Base-by-base conservation (phyloP, 2,797 vertebrate genomes). In the Gallinago stenura region DNA sequence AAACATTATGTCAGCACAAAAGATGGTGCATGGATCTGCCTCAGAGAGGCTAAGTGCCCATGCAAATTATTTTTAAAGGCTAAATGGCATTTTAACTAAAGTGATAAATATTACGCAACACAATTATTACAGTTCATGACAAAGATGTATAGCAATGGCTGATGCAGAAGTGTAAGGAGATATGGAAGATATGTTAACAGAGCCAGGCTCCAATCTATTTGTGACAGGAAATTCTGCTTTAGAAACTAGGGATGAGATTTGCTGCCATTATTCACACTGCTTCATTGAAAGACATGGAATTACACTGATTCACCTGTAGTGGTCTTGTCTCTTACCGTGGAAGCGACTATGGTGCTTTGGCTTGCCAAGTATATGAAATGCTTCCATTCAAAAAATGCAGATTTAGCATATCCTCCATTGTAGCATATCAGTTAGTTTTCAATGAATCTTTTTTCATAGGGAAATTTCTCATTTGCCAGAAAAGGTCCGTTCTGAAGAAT, bases 21-120 rank as follows among this genome's bases (percentile, higher is more conserved):
- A 64, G 3, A 10, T 12, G 5, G 7, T 17, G 12, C 15, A 35
- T 0, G 0, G 8, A 35, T 64, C 31, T 91, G 68, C 10, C 12
- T 54, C 22, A 71, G 56, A n/a, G 8, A 61, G 28, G 8, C 1
- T 19, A 68, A 73, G 10, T 15, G 12, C 16, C 20, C 15, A 20
- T 10, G 13, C 25, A 65, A 8, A 9, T 20, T 77, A 48, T n/a
- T 71, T 77, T 65, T 7, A 9, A 77, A 76, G n/a, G 7, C 7
- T 69, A 58, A 65, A 87, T 15, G 5, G 4, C 1, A 0, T 46
- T 89, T 69, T 82, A 19, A 35, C 24, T 77, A 28, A 79, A 79
- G 7, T 19, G 10, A 4, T 37, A 48, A 50, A 37, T 43, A 61
- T 24, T 71, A 30, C 19, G 17, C 12, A 66, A 71, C 11, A 25